A percentile compares a stretch with the other conserved stretches of the same genome.
Conservation (phyloP, 2,797 vertebrate genomes). For the Sebastes iracundus region DNA sequence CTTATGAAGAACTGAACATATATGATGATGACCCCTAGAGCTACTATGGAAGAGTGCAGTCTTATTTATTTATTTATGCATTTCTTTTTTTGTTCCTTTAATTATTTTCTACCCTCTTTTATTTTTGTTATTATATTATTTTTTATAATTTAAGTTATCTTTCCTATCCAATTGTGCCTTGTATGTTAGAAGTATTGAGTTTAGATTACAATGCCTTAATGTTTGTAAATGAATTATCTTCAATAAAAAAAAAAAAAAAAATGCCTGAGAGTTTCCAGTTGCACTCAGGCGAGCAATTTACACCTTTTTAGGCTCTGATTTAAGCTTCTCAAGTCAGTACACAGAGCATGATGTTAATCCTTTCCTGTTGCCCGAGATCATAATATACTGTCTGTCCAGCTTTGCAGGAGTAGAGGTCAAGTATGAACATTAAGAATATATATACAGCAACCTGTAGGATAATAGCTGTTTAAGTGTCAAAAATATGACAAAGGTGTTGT, state of each 20-base stretch:
- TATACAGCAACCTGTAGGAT: not conserved
- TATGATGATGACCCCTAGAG: no score
- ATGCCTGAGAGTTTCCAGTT: slow-evolving; percentile 4
- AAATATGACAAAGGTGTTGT: not conserved
- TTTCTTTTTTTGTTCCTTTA: no score
- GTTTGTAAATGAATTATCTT: no score
- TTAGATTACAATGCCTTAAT: no score
- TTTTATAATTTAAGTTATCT: no score
- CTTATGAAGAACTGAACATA: no score
- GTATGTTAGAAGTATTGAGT: no score
- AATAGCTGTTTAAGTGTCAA: not conserved
- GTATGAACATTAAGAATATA: not conserved
- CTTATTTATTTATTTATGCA: no score
- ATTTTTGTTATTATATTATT: no score
- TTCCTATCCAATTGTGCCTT: no score
- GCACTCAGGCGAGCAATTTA: slow-evolving; percentile 4
- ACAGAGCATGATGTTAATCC: slow-evolving; percentile 24
- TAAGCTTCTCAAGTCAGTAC: not conserved
- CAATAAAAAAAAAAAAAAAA: not conserved
- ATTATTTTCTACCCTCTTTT: no score
- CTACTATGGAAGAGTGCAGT: no score
- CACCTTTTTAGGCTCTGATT: slow-evolving; percentile 35
- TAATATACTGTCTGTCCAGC: not conserved
- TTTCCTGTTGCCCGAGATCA: not conserved
- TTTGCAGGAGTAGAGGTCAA: not conserved